Percentiles rank a stretch among this genome's conserved stretches.
phyloP scores from a whole-genome alignment of 64 coral and sea anemone species.

The Pachyseris speciosa region DNA sequence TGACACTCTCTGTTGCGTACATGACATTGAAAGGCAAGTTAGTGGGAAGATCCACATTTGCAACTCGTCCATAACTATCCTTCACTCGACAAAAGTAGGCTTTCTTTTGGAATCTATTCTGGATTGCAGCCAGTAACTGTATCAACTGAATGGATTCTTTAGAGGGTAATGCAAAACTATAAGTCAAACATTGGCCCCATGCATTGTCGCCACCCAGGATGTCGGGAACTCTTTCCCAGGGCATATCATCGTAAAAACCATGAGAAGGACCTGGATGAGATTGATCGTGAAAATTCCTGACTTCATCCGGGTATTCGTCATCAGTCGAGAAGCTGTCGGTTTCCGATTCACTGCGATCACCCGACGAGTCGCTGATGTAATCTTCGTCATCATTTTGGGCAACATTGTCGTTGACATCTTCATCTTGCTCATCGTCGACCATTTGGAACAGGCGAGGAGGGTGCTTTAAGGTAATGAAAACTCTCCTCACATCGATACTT shows the following conservation, averaged over 20 bases:
- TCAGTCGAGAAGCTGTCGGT: constrained; percentile 26
- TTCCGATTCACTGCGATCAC: too few relatives aligned
- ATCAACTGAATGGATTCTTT: background rate
- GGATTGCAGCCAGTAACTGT: background rate
- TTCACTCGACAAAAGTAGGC: constrained; percentile 16
- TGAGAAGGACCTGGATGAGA: background rate
- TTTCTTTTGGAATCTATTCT: constrained; percentile 38
- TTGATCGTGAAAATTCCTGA: constrained; percentile 11
- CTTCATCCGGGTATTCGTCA: constrained; percentile 43
- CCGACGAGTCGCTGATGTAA: background rate
- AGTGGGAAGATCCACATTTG: constrained; percentile 5
- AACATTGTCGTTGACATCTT: background rate
- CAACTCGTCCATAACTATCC: constrained; percentile 8
- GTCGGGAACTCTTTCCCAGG: constrained; percentile 56
- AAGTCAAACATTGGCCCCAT: constrained; percentile 72
- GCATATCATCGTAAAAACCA: background rate
- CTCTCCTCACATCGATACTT: background rate
- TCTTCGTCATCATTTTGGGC: constrained; percentile 11
- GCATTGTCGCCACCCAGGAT: constrained; percentile 14
- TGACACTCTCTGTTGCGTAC: constrained; percentile 73
- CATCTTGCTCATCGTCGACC: background rate
- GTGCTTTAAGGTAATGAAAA: constrained; percentile 26
- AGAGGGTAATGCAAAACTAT: constrained; percentile 20
- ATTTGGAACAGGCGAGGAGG: background rate
- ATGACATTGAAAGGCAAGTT: constrained; percentile 60